phyloP scores from a whole-genome alignment of 2,797 vertebrate genomes.

The Anguilla anguilla region DNA sequence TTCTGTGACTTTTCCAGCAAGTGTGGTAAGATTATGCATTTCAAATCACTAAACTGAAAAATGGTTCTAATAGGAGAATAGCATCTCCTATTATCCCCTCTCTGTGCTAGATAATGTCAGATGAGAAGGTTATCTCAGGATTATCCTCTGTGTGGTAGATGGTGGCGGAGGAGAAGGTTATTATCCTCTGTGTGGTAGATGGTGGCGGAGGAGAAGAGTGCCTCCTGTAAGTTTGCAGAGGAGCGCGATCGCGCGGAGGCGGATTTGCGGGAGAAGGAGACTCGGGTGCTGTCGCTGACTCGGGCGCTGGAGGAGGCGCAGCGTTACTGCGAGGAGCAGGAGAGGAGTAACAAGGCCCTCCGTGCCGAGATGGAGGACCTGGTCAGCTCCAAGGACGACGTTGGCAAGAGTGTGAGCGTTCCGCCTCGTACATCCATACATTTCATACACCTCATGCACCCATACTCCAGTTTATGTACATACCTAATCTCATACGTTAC shows the following conservation, averaged over 20 bases:
- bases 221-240: constrained; percentile 92
- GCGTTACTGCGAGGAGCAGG: constrained; percentile 88
- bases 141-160: constrained; percentile 22
- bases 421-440: neutral
- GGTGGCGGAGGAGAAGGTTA: no score
- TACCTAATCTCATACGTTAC: neutral
- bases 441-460: neutral
- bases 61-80: neutral
- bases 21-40: no score
- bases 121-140: no score
- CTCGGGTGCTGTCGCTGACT: constrained; percentile 89
- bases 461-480: neutral
- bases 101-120: no score
- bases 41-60: neutral
- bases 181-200: constrained; percentile 17
- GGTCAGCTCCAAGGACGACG: constrained; percentile 97
- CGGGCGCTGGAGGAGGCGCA: constrained; percentile 92
- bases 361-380: constrained; percentile 94
- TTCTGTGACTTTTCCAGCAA: no score
- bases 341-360: constrained; percentile 90
- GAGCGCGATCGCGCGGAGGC: constrained; percentile 95
- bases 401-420: constrained; percentile 90
- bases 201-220: constrained; percentile 93
- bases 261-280: constrained; percentile 95
- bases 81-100: neutral